These are phyloP conservation scores for Heliconius charithonia DNA, from an alignment of 2,888 invertebrate genomes.

Conservation along the genomic window DNA sequence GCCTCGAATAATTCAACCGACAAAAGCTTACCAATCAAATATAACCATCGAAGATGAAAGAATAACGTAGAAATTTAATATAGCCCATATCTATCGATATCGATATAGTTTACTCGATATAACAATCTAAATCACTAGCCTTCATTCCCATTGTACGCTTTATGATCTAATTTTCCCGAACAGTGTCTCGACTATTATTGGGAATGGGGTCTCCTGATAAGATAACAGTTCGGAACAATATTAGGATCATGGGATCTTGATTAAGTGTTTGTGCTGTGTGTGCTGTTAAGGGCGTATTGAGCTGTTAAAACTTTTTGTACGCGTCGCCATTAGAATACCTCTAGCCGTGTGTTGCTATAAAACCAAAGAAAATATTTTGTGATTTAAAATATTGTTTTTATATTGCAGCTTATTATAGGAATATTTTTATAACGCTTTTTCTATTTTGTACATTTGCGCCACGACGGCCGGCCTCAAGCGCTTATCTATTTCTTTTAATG, in stretches of 20 bases:
- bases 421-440: too few relatives aligned
- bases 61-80: slow-evolving; percentile 36
- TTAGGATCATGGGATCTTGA: slow-evolving; percentile 37
- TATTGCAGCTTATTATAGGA: too few relatives aligned
- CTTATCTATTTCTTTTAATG: too few relatives aligned
- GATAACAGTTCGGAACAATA: slow-evolving; percentile 54
- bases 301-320: slow-evolving; percentile 37
- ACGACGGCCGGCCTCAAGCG: too few relatives aligned
- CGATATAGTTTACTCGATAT: neutral
- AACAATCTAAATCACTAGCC: slow-evolving; percentile 60
- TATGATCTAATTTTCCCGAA: slow-evolving; percentile 60
- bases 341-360: neutral
- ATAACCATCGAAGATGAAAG: neutral
- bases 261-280: slow-evolving; percentile 26
- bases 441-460: too few relatives aligned
- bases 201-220: slow-evolving; percentile 63
- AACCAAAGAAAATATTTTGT: neutral
- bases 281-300: slow-evolving; percentile 35
- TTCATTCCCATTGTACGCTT: slow-evolving; percentile 58
- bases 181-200: slow-evolving; percentile 61
- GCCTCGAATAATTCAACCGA: slow-evolving; percentile 25
- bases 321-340: slow-evolving; percentile 17
- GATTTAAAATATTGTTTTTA: too few relatives aligned
- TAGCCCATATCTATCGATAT: slow-evolving; percentile 51
- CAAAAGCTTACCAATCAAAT: slow-evolving; percentile 33